These are phyloP conservation scores for Argentina silus DNA, from an alignment of 2,797 vertebrate genomes.

Conservation along the genomic window DNA sequence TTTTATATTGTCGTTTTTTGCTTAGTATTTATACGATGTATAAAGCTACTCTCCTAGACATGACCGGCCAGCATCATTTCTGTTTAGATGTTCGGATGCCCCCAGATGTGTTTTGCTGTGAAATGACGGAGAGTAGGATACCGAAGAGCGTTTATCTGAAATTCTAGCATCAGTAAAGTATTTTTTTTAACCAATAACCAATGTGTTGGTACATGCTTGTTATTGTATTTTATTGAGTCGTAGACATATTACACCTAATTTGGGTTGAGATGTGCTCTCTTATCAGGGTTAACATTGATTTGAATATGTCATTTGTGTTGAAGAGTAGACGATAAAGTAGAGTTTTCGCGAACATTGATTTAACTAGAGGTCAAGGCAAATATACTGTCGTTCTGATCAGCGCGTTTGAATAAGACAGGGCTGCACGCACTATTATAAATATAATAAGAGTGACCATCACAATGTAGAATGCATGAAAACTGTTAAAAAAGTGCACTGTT, in stretches of 20 bases:
- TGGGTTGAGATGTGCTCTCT: conserved; percentile 6
- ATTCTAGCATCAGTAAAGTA: too few species aligned
- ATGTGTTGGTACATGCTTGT: not conserved
- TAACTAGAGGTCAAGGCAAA: not conserved
- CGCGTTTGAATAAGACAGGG: conserved; percentile 8
- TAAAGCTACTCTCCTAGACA: not conserved
- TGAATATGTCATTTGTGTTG: conserved; percentile 4
- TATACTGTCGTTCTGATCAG: not conserved
- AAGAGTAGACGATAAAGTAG: not conserved
- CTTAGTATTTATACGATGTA: not conserved
- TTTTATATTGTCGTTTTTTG: conserved; percentile 7
- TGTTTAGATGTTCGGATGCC: not conserved
- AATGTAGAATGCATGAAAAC: too few species aligned
- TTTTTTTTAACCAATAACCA: not conserved
- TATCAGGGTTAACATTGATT: not conserved
- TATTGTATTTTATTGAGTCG: not conserved
- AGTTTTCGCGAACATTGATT: not conserved
- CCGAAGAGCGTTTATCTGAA: not conserved
- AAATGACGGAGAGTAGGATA: not conserved
- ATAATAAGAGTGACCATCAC: too few species aligned
- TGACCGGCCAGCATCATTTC: not conserved
- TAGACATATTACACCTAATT: conserved; percentile 2
- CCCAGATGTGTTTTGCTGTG: conserved; percentile 1
- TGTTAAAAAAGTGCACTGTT: not conserved
- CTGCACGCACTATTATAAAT: not conserved